Evolutionary conservation across 2,113 vertebrate species (phyloP).

Genomic region (Burhinus bistriatus): DNA sequence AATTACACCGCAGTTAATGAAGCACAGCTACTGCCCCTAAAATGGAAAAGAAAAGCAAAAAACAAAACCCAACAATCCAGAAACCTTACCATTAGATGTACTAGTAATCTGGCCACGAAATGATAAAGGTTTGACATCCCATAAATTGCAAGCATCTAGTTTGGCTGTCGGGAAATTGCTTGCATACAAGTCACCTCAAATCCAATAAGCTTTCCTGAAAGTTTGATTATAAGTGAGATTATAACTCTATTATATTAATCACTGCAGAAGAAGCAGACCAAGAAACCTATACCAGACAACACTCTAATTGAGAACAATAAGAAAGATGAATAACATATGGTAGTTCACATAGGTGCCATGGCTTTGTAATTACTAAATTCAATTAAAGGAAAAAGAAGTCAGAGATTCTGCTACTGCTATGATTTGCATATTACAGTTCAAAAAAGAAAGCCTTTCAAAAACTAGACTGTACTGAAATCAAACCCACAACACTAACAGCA

Average conservation of each 20-base stretch:
- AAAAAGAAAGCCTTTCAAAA: conserved; percentile 22
- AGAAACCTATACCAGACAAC: conserved; percentile 37
- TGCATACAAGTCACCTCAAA: conserved; percentile 46
- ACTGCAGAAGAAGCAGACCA: conserved; percentile 18
- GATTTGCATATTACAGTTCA: conserved; percentile 11
- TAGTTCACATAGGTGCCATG: conserved; percentile 40
- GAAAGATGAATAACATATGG: conserved; percentile 64
- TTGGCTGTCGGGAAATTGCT: conserved; percentile 37
- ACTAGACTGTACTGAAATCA: background rate
- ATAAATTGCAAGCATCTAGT: conserved; percentile 16
- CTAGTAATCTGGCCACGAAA: conserved; percentile 36
- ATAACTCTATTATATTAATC: conserved; percentile 65
- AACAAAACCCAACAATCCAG: background rate
- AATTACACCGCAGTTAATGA: conserved; percentile 72
- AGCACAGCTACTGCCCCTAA: conserved; percentile 58
- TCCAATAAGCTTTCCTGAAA: conserved; percentile 52
- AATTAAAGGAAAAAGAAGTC: conserved; percentile 36
- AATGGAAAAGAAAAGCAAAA: background rate
- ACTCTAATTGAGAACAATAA: conserved; percentile 71
- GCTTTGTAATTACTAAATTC: conserved; percentile 69
- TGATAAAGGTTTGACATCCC: conserved; percentile 41
- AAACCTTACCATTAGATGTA: conserved; percentile 18
- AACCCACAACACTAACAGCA: background rate
- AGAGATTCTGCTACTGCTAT: conserved; percentile 20
- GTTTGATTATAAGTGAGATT: conserved; percentile 68